Conservation (phyloP, 37 sponge, comb jelly and placozoan species). For the Crambe crambe region DNA sequence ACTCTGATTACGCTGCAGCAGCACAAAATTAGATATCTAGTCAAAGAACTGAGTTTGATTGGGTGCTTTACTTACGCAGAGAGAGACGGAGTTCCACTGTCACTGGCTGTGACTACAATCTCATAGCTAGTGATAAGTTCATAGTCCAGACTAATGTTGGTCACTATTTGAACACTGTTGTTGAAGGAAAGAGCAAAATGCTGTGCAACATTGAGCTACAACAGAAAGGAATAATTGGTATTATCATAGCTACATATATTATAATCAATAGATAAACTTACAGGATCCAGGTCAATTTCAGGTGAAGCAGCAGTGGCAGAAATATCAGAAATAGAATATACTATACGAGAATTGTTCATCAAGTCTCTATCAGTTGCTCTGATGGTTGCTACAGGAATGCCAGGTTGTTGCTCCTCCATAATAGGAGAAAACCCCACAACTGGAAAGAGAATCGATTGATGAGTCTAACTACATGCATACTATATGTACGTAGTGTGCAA, state of each 20-base stretch:
- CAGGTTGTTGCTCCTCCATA: background rate
- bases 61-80: conserved; percentile 10
- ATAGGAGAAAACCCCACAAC: background rate
- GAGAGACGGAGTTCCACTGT: conserved; percentile 5
- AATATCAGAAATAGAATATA: background rate
- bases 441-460: background rate
- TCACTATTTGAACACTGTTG: background rate
- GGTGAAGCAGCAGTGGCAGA: background rate
- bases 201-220: background rate
- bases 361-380: conserved; percentile 23
- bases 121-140: conserved; percentile 17
- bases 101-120: conserved; percentile 34
- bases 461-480: too few species aligned
- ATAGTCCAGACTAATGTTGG: conserved; percentile 31
- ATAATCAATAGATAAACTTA: background rate
- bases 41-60: background rate
- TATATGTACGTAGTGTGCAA: background rate
- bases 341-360: background rate
- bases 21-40: too few species aligned
- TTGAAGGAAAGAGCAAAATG: conserved; percentile 5
- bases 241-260: background rate
- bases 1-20: background rate
- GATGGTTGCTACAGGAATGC: background rate
- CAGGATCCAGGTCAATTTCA: background rate
- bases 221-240: background rate